Base-by-base conservation (phyloP, 2,888 invertebrate species). In the Agrypnus murinus region DNA sequence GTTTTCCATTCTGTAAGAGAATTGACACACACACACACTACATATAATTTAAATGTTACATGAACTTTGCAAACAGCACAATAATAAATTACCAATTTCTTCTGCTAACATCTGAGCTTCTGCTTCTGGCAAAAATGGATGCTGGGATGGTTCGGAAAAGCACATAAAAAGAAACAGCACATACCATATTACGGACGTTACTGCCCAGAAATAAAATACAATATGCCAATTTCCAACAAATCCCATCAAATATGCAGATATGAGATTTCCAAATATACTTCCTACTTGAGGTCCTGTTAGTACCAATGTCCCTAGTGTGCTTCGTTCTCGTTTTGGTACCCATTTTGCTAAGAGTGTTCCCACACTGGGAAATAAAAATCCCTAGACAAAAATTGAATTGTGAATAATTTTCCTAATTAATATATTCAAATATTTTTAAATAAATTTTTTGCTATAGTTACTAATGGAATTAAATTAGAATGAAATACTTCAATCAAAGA, bases 121-220 rank as follows among this genome's bases (percentile, higher is more conserved):
- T 65, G 87, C 80, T 0, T 87, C 87, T 0, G 88, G 86, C 75
- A 90, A 89, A 73, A 86, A 88, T 7, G 89, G 90, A 74, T 89
- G 88, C 0, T 79, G 77, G 32, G 86, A 85, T 0, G 89, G 89
- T 17, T 86, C 87, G 68, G 86, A 87, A 77, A 87, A 88, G 80
- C 87, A 87, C 34, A 89, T 80, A 0, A 87, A 6, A 10, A 81
- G 74, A 86, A 70, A 75, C 70, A 88, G 84, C 38, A 88, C 63
- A 77, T 87, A 88, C 89, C 89, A 89, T 62, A 88, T 75, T 0
- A 89, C 77, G 5, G 89, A 89, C 1, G 88, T 75, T 1, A 83
- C 84, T 6, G 89, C 90, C 77, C 89, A 90, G 4, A 88, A 81
- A 74, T 89, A 90, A 78, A 90, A 90, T 0, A 89, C 88, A 60